phyloP scores from a whole-genome alignment of 2,888 invertebrate species.

The Mystacides longicornis region DNA sequence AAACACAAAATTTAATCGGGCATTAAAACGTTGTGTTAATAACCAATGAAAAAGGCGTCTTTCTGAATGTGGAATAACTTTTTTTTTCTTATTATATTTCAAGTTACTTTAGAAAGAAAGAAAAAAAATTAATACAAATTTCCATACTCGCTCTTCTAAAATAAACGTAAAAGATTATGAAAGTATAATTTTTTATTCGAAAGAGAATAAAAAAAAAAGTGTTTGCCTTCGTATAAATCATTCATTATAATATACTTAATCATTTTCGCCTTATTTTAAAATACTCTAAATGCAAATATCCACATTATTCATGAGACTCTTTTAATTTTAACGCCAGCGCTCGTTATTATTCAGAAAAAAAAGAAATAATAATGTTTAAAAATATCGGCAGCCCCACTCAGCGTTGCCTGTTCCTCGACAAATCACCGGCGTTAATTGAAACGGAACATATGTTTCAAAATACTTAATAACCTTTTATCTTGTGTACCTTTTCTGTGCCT shows the following conservation, averaged over 20 bases:
- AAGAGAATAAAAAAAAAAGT: not conserved
- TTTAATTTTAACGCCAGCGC: not conserved
- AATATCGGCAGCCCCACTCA: not conserved
- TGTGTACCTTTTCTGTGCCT: too few relatives aligned
- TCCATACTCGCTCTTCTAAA: too few relatives aligned
- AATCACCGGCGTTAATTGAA: not conserved
- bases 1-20: too few relatives aligned
- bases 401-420: not conserved
- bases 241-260: not conserved
- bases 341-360: not conserved
- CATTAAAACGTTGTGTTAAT: too few relatives aligned
- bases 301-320: not conserved
- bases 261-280: not conserved
- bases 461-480: not conserved
- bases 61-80: too few relatives aligned
- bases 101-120: too few relatives aligned
- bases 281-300: conserved; percentile 1
- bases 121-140: too few relatives aligned
- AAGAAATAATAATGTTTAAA: not conserved
- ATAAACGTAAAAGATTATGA: not conserved
- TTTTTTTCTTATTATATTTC: too few relatives aligned
- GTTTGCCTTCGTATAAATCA: not conserved
- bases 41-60: too few relatives aligned
- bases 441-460: not conserved
- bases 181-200: not conserved